Base-by-base conservation (phyloP, 2,113 vertebrate genomes). In the Ceuthmochares aereus region DNA sequence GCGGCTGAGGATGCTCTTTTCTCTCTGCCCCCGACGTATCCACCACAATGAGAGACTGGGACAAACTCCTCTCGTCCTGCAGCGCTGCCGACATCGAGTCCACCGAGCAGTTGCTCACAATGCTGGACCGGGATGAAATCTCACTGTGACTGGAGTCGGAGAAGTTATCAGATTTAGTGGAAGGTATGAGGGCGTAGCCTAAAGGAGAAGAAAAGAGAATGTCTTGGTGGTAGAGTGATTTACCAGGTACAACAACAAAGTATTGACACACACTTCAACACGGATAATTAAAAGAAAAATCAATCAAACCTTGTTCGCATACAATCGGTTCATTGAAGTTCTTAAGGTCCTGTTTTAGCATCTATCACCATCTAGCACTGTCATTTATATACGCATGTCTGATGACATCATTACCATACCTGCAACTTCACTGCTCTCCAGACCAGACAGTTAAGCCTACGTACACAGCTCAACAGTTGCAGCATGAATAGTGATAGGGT, bases 141-240 rank as follows among this genome's bases (percentile, higher is more conserved):
- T 99, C 99, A 11, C 99, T 99, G 97, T 99, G 99, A 66, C 99
- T 99, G 34, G 99, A 99, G 98, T 99, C 99, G 0, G 99, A 99
- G 90, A 99, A 98, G 97, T 99, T 99, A 94, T 99, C 99, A 0
- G 98, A 98, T 94, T 98, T 99, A 29, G 98, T 96, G 40, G 98
- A 97, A 3, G 99, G 98, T 10, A 98, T 98, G 86, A 99, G 98
- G 32, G 98, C 95, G 1, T 98, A 99, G 93, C 98, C 99, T 99
- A 73, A 86, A 81, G n/a, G 32, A 85, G 36, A 95, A 69, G 95
- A 94, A 64, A 77, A 21, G 52, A 84, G 23, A 30, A 82, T 0
- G 0, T 9, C 84, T 91, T 47, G 78, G 73, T 90, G 49, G 85
- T 32, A 20, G 14, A 92, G 40, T n/a, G 58, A 20, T 22, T 74